Evolutionary conservation across 2,797 vertebrate genomes (phyloP).

Genomic region (Vireo griseus): DNA sequence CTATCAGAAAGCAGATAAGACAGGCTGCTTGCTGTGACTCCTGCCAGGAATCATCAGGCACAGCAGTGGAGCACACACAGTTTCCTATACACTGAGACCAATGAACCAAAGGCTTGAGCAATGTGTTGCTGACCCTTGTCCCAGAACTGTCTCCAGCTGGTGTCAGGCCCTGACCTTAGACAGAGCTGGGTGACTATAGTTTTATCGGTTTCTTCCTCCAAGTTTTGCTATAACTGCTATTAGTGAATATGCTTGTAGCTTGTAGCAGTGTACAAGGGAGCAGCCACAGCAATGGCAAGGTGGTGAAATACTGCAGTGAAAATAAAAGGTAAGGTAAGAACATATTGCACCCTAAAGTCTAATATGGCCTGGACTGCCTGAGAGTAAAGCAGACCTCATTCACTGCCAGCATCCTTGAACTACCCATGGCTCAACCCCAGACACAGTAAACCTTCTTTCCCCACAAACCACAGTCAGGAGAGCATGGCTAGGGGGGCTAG

Average conservation of each 20-base stretch:
- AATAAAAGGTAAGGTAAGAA: background rate
- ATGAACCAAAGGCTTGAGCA: background rate
- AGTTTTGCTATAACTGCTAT: background rate
- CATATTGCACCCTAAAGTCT: background rate
- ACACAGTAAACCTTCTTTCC: background rate
- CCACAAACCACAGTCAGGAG: background rate
- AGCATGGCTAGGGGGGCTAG: background rate
- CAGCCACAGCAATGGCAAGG: background rate
- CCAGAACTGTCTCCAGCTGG: background rate
- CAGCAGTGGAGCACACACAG: background rate
- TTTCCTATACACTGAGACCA: background rate
- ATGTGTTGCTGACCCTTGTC: background rate
- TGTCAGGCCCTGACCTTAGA: background rate
- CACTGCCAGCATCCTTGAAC: background rate
- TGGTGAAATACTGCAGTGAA: background rate
- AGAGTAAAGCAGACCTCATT: background rate
- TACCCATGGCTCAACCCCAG: background rate
- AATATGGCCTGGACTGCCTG: background rate
- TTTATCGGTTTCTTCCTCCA: background rate
- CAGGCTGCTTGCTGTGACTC: background rate
- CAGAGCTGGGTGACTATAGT: background rate
- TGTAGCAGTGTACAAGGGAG: background rate
- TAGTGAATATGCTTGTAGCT: background rate
- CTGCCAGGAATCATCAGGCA: background rate
- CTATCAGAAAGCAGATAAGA: conserved; percentile 8